Percentiles rank a stretch among this genome's conserved stretches.
Evolutionary conservation across 2,888 invertebrate species (phyloP).

Genomic region (Abrostola triplasia): DNA sequence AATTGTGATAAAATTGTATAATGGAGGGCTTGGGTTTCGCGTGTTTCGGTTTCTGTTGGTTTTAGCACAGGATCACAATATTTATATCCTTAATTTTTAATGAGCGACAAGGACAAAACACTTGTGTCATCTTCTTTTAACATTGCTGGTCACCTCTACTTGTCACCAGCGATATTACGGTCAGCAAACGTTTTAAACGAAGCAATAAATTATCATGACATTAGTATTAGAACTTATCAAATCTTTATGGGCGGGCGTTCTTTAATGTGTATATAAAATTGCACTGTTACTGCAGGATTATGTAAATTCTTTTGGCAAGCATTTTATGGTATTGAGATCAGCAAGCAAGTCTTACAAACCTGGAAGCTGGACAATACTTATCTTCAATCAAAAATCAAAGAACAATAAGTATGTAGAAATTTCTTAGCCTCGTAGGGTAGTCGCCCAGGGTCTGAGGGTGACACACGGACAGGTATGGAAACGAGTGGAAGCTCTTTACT

Average conservation of each 20-base stretch:
- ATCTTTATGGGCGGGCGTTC: slow-evolving; percentile 16
- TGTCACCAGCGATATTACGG: slow-evolving; percentile 19
- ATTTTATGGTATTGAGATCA: neutral
- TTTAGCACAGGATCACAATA: slow-evolving; percentile 9
- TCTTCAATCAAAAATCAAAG: too few relatives aligned
- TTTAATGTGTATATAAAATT: slow-evolving; percentile 6
- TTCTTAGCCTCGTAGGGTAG: too few relatives aligned
- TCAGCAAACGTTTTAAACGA: slow-evolving; percentile 18
- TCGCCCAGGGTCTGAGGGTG: too few relatives aligned
- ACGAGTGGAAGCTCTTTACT: too few relatives aligned
- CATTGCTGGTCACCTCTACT: slow-evolving; percentile 37
- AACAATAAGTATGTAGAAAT: too few relatives aligned
- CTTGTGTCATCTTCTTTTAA: slow-evolving; percentile 22
- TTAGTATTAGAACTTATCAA: slow-evolving; percentile 21
- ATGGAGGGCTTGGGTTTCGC: slow-evolving; percentile 6
- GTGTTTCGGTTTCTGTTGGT: slow-evolving; percentile 25
- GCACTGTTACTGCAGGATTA: slow-evolving; percentile 24
- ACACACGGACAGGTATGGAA: too few relatives aligned
- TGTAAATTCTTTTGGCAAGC: slow-evolving; percentile 16
- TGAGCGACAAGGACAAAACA: slow-evolving; percentile 25
- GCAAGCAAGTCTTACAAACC: too few relatives aligned
- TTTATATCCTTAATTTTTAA: slow-evolving; percentile 36
- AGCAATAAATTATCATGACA: slow-evolving; percentile 22
- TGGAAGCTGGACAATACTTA: too few relatives aligned
- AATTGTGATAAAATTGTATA: neutral